Percentiles rank a stretch among this genome's conserved stretches.
Evolutionary conservation across 1,140 invertebrate species (phyloP).

Genomic region (Halyomorpha halys): DNA sequence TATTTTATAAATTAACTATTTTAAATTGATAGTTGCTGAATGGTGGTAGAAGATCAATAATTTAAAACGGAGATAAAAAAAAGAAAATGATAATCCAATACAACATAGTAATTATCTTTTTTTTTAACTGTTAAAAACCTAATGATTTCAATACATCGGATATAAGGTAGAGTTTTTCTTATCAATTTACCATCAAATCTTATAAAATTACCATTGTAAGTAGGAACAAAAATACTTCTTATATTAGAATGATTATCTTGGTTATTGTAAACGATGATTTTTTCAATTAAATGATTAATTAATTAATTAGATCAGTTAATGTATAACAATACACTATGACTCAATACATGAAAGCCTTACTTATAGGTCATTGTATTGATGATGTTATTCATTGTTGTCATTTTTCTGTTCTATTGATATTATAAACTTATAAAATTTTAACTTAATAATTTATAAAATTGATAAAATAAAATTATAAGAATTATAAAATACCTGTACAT

Average conservation of each 20-base stretch:
- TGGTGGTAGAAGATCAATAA: background rate
- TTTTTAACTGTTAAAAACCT: too few relatives aligned
- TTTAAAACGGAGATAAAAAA: too few relatives aligned
- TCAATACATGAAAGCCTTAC: slow-evolving; percentile 4
- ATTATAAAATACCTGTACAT: too few relatives aligned
- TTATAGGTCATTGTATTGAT: slow-evolving; percentile 8
- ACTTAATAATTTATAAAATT: too few relatives aligned
- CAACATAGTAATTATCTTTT: too few relatives aligned
- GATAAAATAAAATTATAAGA: too few relatives aligned
- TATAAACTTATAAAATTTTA: too few relatives aligned
- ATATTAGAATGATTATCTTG: background rate
- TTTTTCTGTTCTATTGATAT: too few relatives aligned
- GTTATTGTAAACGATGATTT: background rate
- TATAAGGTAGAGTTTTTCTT: too few relatives aligned
- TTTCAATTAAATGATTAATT: background rate
- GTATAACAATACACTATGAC: background rate
- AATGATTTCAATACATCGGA: too few relatives aligned
- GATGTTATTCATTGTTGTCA: background rate
- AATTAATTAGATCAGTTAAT: background rate
- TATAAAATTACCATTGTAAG: background rate
- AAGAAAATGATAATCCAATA: too few relatives aligned
- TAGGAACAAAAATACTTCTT: background rate
- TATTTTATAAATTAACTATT: background rate
- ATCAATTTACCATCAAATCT: too few relatives aligned
- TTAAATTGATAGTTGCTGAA: background rate